Base-by-base conservation (phyloP, 2,113 vertebrate species). In the Heteronetta atricapilla region DNA sequence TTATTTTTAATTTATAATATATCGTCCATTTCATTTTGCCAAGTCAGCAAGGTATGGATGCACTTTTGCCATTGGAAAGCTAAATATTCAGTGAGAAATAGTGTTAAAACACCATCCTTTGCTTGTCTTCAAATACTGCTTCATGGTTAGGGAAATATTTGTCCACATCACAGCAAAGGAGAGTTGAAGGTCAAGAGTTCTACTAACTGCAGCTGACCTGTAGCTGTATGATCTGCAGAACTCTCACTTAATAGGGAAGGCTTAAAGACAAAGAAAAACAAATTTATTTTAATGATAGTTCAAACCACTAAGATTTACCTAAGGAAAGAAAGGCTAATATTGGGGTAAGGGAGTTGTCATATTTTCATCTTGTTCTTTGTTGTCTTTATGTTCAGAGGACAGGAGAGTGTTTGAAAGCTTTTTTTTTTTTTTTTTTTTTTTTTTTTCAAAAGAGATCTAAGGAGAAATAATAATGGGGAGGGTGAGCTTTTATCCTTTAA, bases 141-240 rank as follows among this genome's bases (percentile, higher is more conserved):
- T 93, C 25, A 53, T 36, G 7, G 20, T 92, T 95, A 90, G 42
- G 81, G 50, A 70, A 95, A 77, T 86, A 92, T 58, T 59, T 73
- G 26, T 28, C 3, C 77, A 38, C 15, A 76, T 93, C 52, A 88
- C 14, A 88, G 31, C 36, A 85, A 25, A 94, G 21, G 28, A 93
- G 28, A 94, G 6, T 5, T 58, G 33, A 93, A 94, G 62, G 44
- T 93, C n/a, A 85, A 89, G 29, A 63, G 36, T 95, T 96, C 94
- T 80, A 46, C 56, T 91, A 68, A 90, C 79, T 73, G 89, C 29
- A 87, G 60, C 28, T 70, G 63, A 87, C 60, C 93, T 80, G 31
- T 40, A 56, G 33, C 36, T 91, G 22, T 79, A 21, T 93, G 73
- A 84, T 91, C 75, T 91, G 31, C 38, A 67, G 74, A 81, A 78